Evolutionary conservation across 2,113 vertebrate species (phyloP), one percentile per base, ranked within the genome.

Genomic region (Psephotus haematonotus): DNA sequence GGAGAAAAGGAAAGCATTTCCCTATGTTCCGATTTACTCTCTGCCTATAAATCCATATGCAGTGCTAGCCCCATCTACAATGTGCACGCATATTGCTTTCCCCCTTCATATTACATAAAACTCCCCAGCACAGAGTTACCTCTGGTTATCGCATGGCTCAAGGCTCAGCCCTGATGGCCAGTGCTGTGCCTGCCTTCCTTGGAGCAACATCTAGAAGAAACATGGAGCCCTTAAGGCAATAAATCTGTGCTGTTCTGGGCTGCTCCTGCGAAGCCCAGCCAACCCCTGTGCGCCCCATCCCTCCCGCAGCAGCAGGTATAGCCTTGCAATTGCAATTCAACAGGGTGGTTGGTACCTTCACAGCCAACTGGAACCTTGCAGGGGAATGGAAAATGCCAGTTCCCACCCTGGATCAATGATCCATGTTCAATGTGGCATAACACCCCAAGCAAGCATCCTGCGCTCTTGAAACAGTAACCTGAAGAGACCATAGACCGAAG

Each of bases 1-100:
- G 90, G 72, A 88, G 87, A 77, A 89, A 82, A 55, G 72, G 31
- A 79, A 96, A 92, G 46, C 24, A 11, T 92, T 93, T 67, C 82
- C 52, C 59, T 23, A 8, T 35, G 63, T 85, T 79, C 50, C 85
- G 70, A n/a, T 91, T 85, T 94, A 82, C 33, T 65, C 67, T 72
- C 80, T 65, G 63, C 77, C 91, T 86, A 83, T 95, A 83, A 89
- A 52, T 93, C 76, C 69, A 77, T 12, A 4, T 57, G 35, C 75
- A 41, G 85, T 4, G 4, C 59, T 46, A 46, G 47, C 35, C 70
- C 76, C 76, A 57, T 76, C 88, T 88, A 76, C 80, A 50, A 50
- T 1, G 39, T 28, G 65, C 39, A 31, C 2, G 8, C 53, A 49
- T 28, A 68, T 57, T 3, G 12, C 55, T 69, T 65, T 67, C 20